A percentile compares a stretch with the other conserved stretches of the same genome.
Conservation (phyloP, 1,140 invertebrate genomes). For the Ptiloglossa arizonensis region DNA sequence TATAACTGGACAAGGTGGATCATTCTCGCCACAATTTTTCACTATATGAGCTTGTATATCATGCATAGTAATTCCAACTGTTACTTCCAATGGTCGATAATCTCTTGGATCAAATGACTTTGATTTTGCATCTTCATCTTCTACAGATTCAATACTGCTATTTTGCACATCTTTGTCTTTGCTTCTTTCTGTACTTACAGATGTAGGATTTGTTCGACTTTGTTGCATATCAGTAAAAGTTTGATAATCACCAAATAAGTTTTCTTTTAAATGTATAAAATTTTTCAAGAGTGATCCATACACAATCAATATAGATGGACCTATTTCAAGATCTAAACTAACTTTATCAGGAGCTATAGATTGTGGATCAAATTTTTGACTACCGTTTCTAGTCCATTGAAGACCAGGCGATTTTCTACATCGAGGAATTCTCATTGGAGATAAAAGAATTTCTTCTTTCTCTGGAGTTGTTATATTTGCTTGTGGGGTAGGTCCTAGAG, state of each 20-base stretch:
- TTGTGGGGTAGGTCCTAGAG: slow-evolving; percentile 91
- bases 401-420: slow-evolving; percentile 87
- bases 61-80: slow-evolving; percentile 96
- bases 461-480: slow-evolving; percentile 96
- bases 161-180: slow-evolving; percentile 81
- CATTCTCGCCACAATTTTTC: slow-evolving; percentile 92
- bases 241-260: slow-evolving; percentile 98
- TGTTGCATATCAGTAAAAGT: slow-evolving; percentile 95
- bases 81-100: slow-evolving; percentile 94
- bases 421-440: slow-evolving; percentile 93
- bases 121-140: slow-evolving; percentile 81
- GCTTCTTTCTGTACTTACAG: slow-evolving; percentile 70
- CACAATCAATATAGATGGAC: slow-evolving; percentile 93
- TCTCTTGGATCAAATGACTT: slow-evolving; percentile 91
- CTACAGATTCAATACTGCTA: slow-evolving; percentile 79
- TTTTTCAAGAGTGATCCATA: slow-evolving; percentile 95
- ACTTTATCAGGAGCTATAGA: slow-evolving; percentile 92
- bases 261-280: slow-evolving; percentile 96
- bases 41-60: slow-evolving; percentile 96
- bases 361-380: slow-evolving; percentile 92
- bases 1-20: slow-evolving; percentile 94
- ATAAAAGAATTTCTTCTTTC: slow-evolving; percentile 95
- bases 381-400: slow-evolving; percentile 86
- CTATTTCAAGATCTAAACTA: slow-evolving; percentile 95
- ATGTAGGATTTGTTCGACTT: slow-evolving; percentile 70